Evolutionary conservation across 2,888 invertebrate species (phyloP).

Genomic region (Piscicola geometra): DNA sequence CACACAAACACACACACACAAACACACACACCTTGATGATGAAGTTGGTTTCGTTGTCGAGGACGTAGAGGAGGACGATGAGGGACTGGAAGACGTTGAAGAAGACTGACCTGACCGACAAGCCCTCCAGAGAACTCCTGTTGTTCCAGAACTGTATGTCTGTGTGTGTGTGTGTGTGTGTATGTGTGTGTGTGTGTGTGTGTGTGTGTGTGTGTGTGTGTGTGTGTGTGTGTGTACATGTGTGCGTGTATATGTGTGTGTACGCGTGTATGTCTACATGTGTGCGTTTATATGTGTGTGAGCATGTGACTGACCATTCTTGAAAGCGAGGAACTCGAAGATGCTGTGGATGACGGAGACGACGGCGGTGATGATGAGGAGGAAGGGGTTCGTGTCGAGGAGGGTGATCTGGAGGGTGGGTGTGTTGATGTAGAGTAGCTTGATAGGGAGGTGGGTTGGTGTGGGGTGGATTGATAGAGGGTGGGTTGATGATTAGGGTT

Average conservation of each 20-base stretch:
- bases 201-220: constrained; percentile 13
- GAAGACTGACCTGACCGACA: constrained; percentile 92
- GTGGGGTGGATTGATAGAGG: too few species aligned
- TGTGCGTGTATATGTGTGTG: constrained; percentile 33
- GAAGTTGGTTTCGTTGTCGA: constrained; percentile 97
- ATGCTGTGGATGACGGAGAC: constrained; percentile 93
- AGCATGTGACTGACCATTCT: constrained; percentile 70
- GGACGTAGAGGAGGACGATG: constrained; percentile 87
- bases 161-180: constrained; percentile 48
- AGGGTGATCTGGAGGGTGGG: constrained; percentile 70
- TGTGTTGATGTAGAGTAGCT: too few species aligned
- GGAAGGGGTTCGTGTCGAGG: constrained; percentile 90
- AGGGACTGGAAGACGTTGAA: constrained; percentile 96
- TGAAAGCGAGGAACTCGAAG: constrained; percentile 96
- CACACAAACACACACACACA: not conserved
- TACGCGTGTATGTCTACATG: too few species aligned
- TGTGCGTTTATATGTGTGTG: not conserved
- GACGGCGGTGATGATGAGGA: constrained; percentile 81
- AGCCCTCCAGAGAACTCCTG: constrained; percentile 87
- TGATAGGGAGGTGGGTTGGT: too few species aligned
- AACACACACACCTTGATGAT: constrained; percentile 59
- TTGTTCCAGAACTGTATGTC: constrained; percentile 99
- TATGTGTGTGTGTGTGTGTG: constrained; percentile 17
- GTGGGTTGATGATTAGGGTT: too few species aligned
- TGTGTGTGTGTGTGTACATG: constrained; percentile 20